Evolutionary conservation across 2,113 vertebrate species (phyloP).

Genomic region (Corythornis vintsioides): DNA sequence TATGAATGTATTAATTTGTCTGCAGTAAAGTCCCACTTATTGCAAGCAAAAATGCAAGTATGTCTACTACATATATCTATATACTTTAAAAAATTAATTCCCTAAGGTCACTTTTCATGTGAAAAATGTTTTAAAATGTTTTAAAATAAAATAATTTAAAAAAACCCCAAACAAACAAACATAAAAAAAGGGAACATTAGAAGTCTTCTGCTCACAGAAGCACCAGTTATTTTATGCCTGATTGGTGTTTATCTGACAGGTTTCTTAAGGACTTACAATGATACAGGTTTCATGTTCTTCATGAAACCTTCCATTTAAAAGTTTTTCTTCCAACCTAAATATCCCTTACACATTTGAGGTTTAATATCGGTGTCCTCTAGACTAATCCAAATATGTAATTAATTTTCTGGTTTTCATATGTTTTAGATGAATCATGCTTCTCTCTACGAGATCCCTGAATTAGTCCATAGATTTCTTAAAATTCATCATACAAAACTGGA

Average conservation of each 20-base stretch:
- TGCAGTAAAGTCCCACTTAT: neutral
- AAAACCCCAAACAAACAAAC: too few relatives aligned
- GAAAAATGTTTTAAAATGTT: neutral
- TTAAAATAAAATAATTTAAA: neutral
- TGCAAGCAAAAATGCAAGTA: neutral
- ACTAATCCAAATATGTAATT: neutral
- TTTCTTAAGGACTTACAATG: neutral
- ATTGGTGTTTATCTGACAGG: neutral
- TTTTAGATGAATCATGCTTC: neutral
- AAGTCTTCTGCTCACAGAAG: neutral
- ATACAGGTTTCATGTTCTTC: neutral
- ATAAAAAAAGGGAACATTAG: neutral
- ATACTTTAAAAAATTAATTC: neutral
- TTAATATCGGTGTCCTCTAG: neutral
- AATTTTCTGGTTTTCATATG: neutral
- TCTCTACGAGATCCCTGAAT: neutral
- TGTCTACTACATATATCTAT: neutral
- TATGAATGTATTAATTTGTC: neutral
- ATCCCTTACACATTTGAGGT: neutral
- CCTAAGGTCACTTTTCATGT: neutral
- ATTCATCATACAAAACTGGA: neutral
- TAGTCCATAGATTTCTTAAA: neutral
- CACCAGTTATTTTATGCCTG: neutral
- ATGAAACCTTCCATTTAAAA: neutral
- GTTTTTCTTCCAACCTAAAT: neutral